Conservation (phyloP, 2,888 invertebrate genomes). For the Hesperia comma region DNA sequence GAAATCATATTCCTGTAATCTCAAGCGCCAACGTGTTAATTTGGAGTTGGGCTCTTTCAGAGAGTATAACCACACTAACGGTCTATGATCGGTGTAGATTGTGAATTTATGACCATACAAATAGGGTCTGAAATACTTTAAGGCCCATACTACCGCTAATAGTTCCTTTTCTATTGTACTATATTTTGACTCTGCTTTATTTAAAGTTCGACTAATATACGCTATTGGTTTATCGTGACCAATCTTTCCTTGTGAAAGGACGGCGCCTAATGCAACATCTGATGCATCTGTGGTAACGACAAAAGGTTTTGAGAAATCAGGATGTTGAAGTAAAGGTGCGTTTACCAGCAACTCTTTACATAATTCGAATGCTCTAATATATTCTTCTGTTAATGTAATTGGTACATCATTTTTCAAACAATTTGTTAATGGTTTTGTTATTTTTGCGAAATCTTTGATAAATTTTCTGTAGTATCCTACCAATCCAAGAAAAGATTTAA, state of each 20-base stretch:
- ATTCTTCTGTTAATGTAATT: not conserved
- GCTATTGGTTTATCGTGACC: constrained; percentile 26
- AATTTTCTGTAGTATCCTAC: not conserved
- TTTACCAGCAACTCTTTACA: not conserved
- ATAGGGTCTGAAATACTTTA: constrained; percentile 48
- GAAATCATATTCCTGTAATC: no score
- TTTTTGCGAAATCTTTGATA: not conserved
- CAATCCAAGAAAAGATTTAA: not conserved
- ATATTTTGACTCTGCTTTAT: constrained; percentile 27
- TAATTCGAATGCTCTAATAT: not conserved
- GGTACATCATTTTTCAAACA: not conserved
- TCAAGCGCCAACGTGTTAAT: no score
- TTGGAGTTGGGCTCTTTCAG: no score
- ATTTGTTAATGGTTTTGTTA: not conserved
- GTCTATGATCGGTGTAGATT: constrained; percentile 13
- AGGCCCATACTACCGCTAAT: constrained; percentile 42
- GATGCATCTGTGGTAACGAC: constrained; percentile 49
- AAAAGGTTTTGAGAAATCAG: constrained; percentile 26
- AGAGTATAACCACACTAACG: no score
- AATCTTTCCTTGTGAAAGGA: constrained; percentile 48
- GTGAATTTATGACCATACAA: constrained; percentile 51
- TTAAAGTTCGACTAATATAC: constrained; percentile 33
- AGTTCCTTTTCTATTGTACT: constrained; percentile 38
- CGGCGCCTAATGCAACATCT: constrained; percentile 47
- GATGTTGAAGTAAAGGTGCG: not conserved